Evolutionary conservation across 2,113 vertebrate species (phyloP).

Genomic region (Archilochus colubris): DNA sequence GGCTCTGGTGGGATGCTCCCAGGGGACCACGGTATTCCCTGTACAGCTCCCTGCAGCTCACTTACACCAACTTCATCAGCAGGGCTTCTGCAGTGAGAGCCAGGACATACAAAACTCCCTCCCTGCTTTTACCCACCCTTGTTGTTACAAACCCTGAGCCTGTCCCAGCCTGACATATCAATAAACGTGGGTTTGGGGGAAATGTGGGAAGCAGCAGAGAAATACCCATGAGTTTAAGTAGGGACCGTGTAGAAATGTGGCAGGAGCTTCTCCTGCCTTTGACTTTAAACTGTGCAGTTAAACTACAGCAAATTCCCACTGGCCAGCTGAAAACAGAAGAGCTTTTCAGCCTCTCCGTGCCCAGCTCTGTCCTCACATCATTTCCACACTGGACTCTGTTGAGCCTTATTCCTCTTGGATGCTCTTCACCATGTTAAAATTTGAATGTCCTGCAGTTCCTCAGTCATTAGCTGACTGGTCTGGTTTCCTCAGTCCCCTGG

Average conservation of each 20-base stretch:
- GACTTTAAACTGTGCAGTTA: neutral
- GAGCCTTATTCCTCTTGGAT: neutral
- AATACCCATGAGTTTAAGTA: neutral
- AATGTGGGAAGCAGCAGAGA: neutral
- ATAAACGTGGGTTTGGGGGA: neutral
- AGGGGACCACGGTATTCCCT: neutral
- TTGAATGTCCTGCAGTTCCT: neutral
- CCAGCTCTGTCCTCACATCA: neutral
- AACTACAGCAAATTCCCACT: neutral
- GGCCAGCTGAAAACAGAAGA: neutral
- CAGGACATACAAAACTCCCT: neutral
- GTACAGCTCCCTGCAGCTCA: constrained; percentile 49
- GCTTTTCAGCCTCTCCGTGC: accelerated
- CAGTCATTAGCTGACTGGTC: neutral
- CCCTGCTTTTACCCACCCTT: accelerated
- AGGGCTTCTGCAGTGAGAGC: neutral
- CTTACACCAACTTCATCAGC: neutral
- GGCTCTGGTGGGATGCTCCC: neutral
- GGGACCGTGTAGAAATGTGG: accelerated
- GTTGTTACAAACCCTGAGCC: neutral
- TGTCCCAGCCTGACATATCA: neutral
- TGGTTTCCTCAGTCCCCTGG: neutral
- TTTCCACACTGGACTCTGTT: neutral
- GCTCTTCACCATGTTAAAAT: neutral
- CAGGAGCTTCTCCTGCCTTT: neutral